These are phyloP conservation scores for Podarcis lilfordi DNA, from an alignment of 2,797 vertebrate genomes.

Conservation along the genomic window DNA sequence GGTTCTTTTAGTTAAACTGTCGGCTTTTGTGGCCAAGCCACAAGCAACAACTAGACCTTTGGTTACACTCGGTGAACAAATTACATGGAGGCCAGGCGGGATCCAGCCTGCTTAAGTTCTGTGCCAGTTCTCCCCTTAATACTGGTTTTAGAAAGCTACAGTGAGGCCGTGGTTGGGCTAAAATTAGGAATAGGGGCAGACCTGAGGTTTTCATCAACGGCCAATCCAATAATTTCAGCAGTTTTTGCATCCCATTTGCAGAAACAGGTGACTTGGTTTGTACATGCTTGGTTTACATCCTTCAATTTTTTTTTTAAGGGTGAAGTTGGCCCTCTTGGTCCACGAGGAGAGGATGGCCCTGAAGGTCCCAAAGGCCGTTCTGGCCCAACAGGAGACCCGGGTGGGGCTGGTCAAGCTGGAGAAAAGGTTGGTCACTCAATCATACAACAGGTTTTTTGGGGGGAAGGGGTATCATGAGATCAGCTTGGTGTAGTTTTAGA, in stretches of 20 bases:
- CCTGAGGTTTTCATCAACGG: background rate
- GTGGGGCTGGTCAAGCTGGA: conserved; percentile 90
- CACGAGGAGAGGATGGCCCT: conserved; percentile 95
- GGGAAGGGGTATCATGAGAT: background rate
- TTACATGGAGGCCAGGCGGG: background rate
- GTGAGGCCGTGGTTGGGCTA: background rate
- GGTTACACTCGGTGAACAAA: background rate
- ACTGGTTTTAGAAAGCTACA: background rate
- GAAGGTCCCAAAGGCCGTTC: conserved; percentile 96
- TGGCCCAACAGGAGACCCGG: conserved; percentile 91
- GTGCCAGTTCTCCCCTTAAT: background rate
- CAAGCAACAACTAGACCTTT: background rate
- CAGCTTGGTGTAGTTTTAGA: no score
- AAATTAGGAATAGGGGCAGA: background rate
- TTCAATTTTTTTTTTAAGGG: conserved; percentile 73
- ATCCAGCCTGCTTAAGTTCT: background rate
- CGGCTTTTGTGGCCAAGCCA: background rate
- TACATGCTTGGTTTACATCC: conserved; percentile 29
- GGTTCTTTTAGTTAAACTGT: background rate
- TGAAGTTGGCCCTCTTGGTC: conserved; percentile 82
- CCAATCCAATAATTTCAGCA: background rate
- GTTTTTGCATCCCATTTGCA: background rate
- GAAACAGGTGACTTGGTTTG: background rate
- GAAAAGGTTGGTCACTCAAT: conserved; percentile 86
- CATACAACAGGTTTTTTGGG: background rate